phyloP scores from a whole-genome alignment of 1,140 invertebrate genomes.

The Trichoplusia ni region DNA sequence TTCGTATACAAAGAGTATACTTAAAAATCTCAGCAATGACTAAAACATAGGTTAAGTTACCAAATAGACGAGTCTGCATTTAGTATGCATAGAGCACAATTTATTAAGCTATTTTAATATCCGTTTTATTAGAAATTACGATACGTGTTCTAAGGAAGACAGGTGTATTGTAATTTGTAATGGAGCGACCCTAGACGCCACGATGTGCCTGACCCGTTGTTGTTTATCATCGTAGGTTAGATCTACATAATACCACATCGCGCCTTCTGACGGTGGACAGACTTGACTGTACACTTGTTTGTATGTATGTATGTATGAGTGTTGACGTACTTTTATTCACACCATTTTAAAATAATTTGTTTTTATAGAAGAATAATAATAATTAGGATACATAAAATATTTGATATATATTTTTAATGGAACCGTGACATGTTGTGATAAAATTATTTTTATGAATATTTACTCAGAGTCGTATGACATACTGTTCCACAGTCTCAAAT shows the following conservation, averaged over 20 bases:
- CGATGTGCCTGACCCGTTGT: conserved; percentile 71
- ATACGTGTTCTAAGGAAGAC: not conserved
- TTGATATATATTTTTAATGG: conserved; percentile 10
- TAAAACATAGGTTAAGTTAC: conserved; percentile 67
- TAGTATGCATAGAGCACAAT: conserved; percentile 61
- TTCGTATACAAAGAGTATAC: conserved; percentile 35
- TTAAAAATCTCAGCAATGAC: conserved; percentile 58
- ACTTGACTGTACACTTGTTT: not conserved
- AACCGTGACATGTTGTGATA: conserved; percentile 12
- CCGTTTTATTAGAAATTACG: conserved; percentile 32
- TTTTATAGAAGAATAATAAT: too few species aligned
- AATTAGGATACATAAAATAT: not conserved
- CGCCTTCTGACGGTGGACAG: conserved; percentile 41
- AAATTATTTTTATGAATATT: conserved; percentile 29
- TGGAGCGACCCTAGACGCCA: conserved; percentile 51
- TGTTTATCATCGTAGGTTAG: conserved; percentile 47
- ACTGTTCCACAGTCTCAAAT: conserved; percentile 4
- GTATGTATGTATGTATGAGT: conserved; percentile 2
- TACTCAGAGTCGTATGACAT: conserved; percentile 11
- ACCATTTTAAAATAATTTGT: conserved; percentile 8
- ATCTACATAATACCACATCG: conserved; percentile 46
- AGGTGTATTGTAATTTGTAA: conserved; percentile 31
- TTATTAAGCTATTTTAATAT: conserved; percentile 22
- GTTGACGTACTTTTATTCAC: conserved; percentile 21
- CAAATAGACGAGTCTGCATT: conserved; percentile 70